phyloP scores from a whole-genome alignment of 1,140 invertebrate genomes.

The Drosophila paulistorum region DNA sequence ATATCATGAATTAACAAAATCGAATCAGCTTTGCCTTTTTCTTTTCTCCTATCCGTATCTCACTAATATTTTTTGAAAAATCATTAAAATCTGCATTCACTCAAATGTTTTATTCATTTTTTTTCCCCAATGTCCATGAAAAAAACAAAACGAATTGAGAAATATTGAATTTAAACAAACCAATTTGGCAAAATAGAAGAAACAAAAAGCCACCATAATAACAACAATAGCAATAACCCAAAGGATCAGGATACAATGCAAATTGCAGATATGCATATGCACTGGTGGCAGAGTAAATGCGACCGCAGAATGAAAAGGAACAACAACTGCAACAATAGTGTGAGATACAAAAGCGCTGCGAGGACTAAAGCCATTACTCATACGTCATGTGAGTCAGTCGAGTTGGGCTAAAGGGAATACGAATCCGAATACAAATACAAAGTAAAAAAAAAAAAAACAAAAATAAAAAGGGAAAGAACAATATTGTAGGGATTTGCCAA shows the following conservation, averaged over 20 bases:
- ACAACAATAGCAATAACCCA: slow-evolving; percentile 31
- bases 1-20: not conserved
- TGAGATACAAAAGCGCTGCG: slow-evolving; percentile 52
- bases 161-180: slow-evolving; percentile 76
- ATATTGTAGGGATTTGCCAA: slow-evolving; percentile 57
- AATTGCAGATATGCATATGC: slow-evolving; percentile 55
- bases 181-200: slow-evolving; percentile 67
- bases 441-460: slow-evolving; percentile 21
- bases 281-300: slow-evolving; percentile 55
- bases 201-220: slow-evolving; percentile 16
- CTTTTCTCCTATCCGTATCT: not conserved
- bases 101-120: not conserved
- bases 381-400: slow-evolving; percentile 70
- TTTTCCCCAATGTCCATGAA: slow-evolving; percentile 5
- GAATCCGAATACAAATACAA: slow-evolving; percentile 59
- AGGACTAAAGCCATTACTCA: slow-evolving; percentile 74
- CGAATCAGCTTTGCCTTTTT: not conserved
- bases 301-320: slow-evolving; percentile 65
- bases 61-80: not conserved
- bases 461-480: slow-evolving; percentile 61
- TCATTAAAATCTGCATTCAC: slow-evolving; percentile 16
- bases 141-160: slow-evolving; percentile 24
- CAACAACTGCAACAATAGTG: slow-evolving; percentile 44
- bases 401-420: slow-evolving; percentile 43
- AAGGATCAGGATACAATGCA: slow-evolving; percentile 37